phyloP scores from a whole-genome alignment of 2,888 invertebrate genomes.

The Spisula solida region DNA sequence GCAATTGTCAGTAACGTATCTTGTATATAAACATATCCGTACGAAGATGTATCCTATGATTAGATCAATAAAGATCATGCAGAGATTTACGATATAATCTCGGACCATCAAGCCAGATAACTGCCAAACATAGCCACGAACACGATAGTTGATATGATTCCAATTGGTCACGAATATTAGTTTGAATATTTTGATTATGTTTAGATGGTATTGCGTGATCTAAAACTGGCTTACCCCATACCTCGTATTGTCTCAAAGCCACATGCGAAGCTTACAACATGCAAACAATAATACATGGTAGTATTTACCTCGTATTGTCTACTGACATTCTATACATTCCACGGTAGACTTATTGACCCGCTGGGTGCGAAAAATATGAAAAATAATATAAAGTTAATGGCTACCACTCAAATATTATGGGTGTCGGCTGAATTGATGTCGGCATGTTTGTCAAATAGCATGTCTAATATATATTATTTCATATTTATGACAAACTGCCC shows the following conservation, averaged over 20 bases:
- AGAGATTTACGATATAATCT: conserved; percentile 47
- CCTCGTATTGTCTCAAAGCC: conserved; percentile 55
- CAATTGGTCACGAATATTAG: conserved; percentile 17
- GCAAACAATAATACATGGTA: neutral
- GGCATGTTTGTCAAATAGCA: neutral
- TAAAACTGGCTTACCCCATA: conserved; percentile 47
- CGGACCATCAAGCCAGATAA: conserved; percentile 47
- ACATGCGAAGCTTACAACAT: conserved; percentile 59
- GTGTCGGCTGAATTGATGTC: conserved; percentile 3
- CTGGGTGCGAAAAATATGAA: conserved; percentile 12
- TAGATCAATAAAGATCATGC: conserved; percentile 43
- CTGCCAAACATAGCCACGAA: conserved; percentile 25
- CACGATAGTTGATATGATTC: conserved; percentile 44
- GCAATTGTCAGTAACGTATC: neutral
- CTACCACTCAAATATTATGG: conserved; percentile 9
- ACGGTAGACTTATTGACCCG: neutral
- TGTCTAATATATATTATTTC: neutral
- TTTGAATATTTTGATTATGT: conserved; percentile 27
- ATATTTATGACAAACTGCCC: too few relatives aligned
- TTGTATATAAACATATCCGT: neutral
- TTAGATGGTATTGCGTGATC: conserved; percentile 40
- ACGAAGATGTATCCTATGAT: conserved; percentile 1
- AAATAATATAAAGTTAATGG: neutral
- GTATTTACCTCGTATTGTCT: neutral
- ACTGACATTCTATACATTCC: neutral